A percentile compares a stretch with the other conserved stretches of the same genome.
Conservation (phyloP, 1,140 invertebrate genomes). For the Wiebesia pumilae region DNA sequence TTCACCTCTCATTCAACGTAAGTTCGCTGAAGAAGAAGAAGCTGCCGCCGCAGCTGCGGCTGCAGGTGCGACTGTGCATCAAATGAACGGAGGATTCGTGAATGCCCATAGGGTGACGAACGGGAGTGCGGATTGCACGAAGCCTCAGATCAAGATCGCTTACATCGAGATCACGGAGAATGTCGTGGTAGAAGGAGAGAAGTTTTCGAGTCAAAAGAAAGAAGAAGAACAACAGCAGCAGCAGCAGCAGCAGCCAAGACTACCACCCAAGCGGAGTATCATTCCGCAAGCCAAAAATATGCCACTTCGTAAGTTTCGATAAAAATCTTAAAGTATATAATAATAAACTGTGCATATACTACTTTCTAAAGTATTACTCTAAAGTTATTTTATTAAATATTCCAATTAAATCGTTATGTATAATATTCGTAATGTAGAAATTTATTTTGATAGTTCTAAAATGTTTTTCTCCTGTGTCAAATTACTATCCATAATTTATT, state of each 20-base stretch:
- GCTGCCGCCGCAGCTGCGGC: slow-evolving; percentile 70
- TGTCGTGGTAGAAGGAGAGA: slow-evolving; percentile 58
- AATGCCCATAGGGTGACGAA: slow-evolving; percentile 48
- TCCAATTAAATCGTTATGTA: too few relatives aligned
- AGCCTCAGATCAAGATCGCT: slow-evolving; percentile 67
- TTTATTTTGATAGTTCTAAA: too few relatives aligned
- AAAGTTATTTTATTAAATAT: too few relatives aligned
- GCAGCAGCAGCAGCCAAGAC: slow-evolving; percentile 51
- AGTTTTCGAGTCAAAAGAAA: slow-evolving; percentile 6
- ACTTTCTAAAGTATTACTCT: too few relatives aligned
- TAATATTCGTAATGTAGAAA: too few relatives aligned
- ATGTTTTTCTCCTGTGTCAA: too few relatives aligned
- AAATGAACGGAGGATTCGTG: slow-evolving; percentile 58
- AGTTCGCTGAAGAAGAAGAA: slow-evolving; percentile 75
- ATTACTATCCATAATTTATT: too few relatives aligned
- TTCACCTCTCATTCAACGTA: slow-evolving; percentile 81
- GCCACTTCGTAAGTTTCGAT: slow-evolving; percentile 38
- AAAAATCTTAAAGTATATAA: too few relatives aligned
- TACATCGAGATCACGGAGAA: slow-evolving; percentile 73
- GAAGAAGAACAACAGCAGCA: slow-evolving; percentile 40
- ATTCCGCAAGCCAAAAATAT: slow-evolving; percentile 38
- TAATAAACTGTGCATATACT: too few relatives aligned
- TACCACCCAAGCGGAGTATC: slow-evolving; percentile 55
- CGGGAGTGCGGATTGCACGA: slow-evolving; percentile 38
- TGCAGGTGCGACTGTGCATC: not conserved